Evolutionary conservation across 2,888 invertebrate genomes (phyloP).

Genomic region (Drosophila buzzatii): DNA sequence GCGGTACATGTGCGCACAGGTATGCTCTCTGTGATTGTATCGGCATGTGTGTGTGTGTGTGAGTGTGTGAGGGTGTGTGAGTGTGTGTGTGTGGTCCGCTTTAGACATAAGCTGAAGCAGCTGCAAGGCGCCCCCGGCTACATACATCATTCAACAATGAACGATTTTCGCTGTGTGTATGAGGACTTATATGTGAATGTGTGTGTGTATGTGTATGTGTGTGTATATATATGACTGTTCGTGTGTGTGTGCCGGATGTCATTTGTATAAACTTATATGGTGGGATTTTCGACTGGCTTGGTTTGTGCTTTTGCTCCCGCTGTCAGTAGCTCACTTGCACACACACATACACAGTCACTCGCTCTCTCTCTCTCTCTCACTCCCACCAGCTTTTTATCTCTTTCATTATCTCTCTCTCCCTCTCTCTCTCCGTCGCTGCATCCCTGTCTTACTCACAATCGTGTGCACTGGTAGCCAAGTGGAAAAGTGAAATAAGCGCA

Average conservation of each 20-base stretch:
- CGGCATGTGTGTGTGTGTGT: background rate
- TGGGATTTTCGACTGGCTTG: conserved; percentile 55
- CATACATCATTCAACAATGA: conserved; percentile 73
- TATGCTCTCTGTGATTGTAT: background rate
- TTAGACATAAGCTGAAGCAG: conserved; percentile 32
- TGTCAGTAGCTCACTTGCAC: background rate
- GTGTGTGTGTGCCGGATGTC: conserved; percentile 59
- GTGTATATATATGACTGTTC: background rate
- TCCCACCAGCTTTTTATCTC: background rate
- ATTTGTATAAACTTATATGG: conserved; percentile 72
- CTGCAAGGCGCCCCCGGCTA: conserved; percentile 51
- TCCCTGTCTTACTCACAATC: background rate
- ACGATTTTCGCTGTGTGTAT: conserved; percentile 9
- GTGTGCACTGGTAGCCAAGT: conserved; percentile 56
- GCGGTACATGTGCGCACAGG: conserved; percentile 36
- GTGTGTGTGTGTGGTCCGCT: background rate
- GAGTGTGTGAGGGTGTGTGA: background rate
- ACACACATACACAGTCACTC: too few species aligned
- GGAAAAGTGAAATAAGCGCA: conserved; percentile 72
- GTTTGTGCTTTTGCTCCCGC: conserved; percentile 17
- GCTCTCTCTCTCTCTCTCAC: background rate
- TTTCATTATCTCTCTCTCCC: background rate
- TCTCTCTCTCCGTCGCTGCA: background rate
- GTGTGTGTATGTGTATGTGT: background rate
- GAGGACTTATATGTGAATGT: background rate